These are phyloP conservation scores for Xanthorhoe spadicearia DNA, from an alignment of 2,888 invertebrate genomes.

Conservation along the genomic window DNA sequence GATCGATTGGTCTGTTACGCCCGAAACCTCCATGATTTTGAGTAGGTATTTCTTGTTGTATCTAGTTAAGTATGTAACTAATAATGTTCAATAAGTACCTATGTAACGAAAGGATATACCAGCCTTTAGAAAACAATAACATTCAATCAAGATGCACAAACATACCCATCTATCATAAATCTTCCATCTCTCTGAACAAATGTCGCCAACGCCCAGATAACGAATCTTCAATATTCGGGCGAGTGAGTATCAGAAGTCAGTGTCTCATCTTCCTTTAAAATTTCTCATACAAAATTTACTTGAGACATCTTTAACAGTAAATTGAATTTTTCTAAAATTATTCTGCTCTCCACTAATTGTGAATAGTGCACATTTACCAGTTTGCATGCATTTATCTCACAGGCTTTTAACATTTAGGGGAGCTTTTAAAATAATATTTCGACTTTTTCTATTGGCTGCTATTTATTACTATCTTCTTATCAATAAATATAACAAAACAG, in stretches of 20 bases:
- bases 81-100: slow-evolving; percentile 8
- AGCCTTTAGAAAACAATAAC: slow-evolving; percentile 22
- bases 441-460: slow-evolving; percentile 74
- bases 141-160: slow-evolving; percentile 55
- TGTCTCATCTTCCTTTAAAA: slow-evolving; percentile 68
- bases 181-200: slow-evolving; percentile 53
- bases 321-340: slow-evolving; percentile 48
- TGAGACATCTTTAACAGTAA: slow-evolving; percentile 9
- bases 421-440: slow-evolving; percentile 64
- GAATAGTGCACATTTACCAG: slow-evolving; percentile 75
- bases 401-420: slow-evolving; percentile 71
- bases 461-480: slow-evolving; percentile 60
- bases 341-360: slow-evolving; percentile 69
- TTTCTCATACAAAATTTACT: slow-evolving; percentile 49
- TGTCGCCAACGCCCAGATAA: too few relatives aligned
- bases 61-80: not conserved
- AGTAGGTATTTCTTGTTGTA: slow-evolving; percentile 1
- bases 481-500: slow-evolving; percentile 50
- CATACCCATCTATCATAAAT: slow-evolving; percentile 46
- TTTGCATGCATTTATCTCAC: slow-evolving; percentile 77
- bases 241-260: slow-evolving; percentile 44
- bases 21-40: slow-evolving; percentile 1
- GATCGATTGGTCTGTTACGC: slow-evolving; percentile 8
- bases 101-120: slow-evolving; percentile 2
- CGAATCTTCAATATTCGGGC: too few relatives aligned